Conservation (phyloP, 1,140 invertebrate genomes). For the Cydia amplana region DNA sequence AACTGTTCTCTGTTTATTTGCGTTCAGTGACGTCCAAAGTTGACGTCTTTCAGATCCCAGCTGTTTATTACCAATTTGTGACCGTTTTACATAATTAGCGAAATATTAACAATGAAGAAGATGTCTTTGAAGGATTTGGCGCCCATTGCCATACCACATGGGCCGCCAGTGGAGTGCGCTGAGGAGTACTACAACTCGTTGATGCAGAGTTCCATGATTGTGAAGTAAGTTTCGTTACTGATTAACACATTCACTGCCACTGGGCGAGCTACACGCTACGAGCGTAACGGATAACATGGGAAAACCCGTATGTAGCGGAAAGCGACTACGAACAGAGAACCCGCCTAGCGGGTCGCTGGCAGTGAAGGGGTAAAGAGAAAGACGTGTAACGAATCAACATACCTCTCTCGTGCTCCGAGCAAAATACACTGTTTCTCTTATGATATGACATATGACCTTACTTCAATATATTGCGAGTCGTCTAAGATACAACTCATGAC, state of each 20-base stretch:
- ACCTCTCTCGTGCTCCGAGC: no score
- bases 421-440: no score
- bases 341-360: no score
- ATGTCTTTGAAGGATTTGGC: constrained; percentile 69
- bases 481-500: no score
- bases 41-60: background rate
- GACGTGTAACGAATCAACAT: no score
- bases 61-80: constrained; percentile 11
- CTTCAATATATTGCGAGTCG: no score
- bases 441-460: no score
- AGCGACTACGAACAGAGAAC: no score
- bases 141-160: constrained; percentile 74
- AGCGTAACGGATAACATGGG: no score
- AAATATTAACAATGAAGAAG: constrained; percentile 50
- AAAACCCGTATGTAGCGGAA: no score
- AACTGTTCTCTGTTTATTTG: constrained; percentile 34
- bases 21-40: background rate
- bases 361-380: no score
- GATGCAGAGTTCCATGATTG: constrained; percentile 68
- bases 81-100: background rate
- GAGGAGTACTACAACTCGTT: constrained; percentile 74
- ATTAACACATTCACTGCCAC: background rate
- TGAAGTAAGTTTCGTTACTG: constrained; percentile 55
- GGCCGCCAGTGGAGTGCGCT: constrained; percentile 71
- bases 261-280: no score